Percentiles rank a stretch among this genome's conserved stretches.
phyloP scores from a whole-genome alignment of 2,797 vertebrate species.

The Lophotriccus pileatus region DNA sequence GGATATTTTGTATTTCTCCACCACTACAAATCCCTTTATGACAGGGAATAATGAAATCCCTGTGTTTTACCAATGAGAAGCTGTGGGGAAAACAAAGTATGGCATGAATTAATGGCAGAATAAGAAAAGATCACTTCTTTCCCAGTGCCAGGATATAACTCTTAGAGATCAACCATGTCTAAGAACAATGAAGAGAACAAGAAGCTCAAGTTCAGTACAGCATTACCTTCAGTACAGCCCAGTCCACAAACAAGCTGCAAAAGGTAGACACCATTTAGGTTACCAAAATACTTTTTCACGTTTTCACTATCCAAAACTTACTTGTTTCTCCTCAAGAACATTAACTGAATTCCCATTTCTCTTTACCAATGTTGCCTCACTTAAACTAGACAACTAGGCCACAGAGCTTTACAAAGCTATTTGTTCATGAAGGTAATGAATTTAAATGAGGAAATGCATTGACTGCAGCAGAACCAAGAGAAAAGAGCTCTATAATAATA shows the following conservation, averaged over 20 bases:
- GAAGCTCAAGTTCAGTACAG: not conserved
- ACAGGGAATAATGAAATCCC: not conserved
- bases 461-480: not conserved
- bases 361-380: not conserved
- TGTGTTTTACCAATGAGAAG: not conserved
- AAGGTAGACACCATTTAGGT: not conserved
- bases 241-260: not conserved
- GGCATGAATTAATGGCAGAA: not conserved
- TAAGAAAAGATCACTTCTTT: not conserved
- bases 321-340: not conserved
- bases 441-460: not conserved
- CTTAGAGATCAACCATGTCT: not conserved
- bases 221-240: not conserved
- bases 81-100: not conserved
- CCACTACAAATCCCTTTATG: not conserved
- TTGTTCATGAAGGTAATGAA: not conserved
- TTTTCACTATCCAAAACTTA: not conserved
- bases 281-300: not conserved
- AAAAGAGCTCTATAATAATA: not conserved
- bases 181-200: not conserved
- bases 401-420: not conserved
- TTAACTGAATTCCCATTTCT: not conserved
- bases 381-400: not conserved
- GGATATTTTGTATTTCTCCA: not conserved
- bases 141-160: not conserved